Evolutionary conservation across 2,113 vertebrate species (phyloP).

Genomic region (Toxotes chatareus): DNA sequence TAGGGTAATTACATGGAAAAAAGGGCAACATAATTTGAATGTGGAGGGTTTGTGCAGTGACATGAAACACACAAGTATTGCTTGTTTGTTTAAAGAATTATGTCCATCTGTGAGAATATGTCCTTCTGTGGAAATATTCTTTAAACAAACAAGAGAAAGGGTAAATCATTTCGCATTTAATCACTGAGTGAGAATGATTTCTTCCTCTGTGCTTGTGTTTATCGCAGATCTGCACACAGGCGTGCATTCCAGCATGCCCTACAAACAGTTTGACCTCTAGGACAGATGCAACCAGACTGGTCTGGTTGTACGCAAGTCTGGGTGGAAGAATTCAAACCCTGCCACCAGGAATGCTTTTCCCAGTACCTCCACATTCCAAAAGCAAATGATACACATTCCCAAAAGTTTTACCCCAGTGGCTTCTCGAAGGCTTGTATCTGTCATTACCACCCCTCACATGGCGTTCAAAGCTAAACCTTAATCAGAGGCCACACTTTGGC

Average conservation of each 20-base stretch:
- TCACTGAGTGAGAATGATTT: background rate
- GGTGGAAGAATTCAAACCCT: conserved; percentile 61
- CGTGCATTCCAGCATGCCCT: conserved; percentile 48
- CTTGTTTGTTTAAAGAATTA: conserved; percentile 38
- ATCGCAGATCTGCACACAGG: background rate
- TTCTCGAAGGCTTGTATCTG: conserved; percentile 50
- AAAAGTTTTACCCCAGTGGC: conserved; percentile 35
- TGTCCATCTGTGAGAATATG: background rate
- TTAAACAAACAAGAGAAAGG: conserved; percentile 23
- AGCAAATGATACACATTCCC: conserved; percentile 62
- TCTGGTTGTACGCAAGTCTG: conserved; percentile 43
- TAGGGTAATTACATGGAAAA: conserved; percentile 40
- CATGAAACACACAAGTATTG: conserved; percentile 12
- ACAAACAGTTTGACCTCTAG: conserved; percentile 57
- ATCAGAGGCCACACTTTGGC: conserved; percentile 39
- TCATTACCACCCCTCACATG: conserved; percentile 37
- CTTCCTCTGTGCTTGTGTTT: conserved; percentile 10
- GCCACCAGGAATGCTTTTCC: conserved; percentile 62
- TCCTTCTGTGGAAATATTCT: background rate
- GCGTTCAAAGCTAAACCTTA: conserved; percentile 50
- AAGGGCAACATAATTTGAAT: conserved; percentile 36
- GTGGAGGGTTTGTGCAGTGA: conserved; percentile 23
- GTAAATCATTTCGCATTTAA: conserved; percentile 15
- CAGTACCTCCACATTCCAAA: conserved; percentile 59
- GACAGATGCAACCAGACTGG: conserved; percentile 55